Percentiles rank a stretch among this genome's conserved stretches.
These are phyloP conservation scores for Cyphomyrus discorhynchus DNA, from an alignment of 2,113 vertebrate genomes.

Conservation along the genomic window DNA sequence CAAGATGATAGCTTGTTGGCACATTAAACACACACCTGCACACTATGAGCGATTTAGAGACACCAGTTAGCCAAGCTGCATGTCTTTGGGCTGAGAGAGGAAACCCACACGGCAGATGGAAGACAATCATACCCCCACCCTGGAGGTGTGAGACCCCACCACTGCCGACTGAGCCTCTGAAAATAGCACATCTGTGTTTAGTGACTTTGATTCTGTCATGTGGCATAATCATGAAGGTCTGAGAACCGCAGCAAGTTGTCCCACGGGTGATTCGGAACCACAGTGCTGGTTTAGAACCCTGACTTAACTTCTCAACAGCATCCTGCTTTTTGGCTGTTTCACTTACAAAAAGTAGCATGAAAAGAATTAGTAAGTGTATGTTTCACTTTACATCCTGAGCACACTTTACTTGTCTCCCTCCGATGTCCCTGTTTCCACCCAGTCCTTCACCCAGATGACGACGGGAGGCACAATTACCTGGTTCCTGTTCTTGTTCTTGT, in stretches of 20 bases:
- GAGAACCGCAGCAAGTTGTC: not conserved
- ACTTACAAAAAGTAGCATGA: too few species aligned
- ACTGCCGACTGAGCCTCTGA: not conserved
- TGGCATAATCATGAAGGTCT: not conserved
- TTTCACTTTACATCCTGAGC: too few species aligned
- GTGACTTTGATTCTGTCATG: not conserved
- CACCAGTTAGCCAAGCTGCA: not conserved
- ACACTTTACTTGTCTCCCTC: too few species aligned
- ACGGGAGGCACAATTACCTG: too few species aligned
- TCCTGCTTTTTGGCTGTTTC: not conserved
- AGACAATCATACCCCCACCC: not conserved
- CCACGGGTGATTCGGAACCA: not conserved
- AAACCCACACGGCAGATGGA: not conserved
- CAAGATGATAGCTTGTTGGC: not conserved
- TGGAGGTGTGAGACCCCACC: not conserved
- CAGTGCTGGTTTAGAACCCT: not conserved
- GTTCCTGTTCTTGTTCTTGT: too few species aligned
- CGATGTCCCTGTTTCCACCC: too few species aligned
- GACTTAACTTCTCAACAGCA: not conserved
- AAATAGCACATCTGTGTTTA: not conserved
- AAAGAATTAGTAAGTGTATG: too few species aligned
- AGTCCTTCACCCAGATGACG: too few species aligned
- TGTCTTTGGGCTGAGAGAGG: not conserved
- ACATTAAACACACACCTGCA: not conserved
- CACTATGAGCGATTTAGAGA: not conserved